A percentile compares a stretch with the other conserved stretches of the same genome.
Conservation (phyloP, 2,888 invertebrate species). For the Pterostichus niger region DNA sequence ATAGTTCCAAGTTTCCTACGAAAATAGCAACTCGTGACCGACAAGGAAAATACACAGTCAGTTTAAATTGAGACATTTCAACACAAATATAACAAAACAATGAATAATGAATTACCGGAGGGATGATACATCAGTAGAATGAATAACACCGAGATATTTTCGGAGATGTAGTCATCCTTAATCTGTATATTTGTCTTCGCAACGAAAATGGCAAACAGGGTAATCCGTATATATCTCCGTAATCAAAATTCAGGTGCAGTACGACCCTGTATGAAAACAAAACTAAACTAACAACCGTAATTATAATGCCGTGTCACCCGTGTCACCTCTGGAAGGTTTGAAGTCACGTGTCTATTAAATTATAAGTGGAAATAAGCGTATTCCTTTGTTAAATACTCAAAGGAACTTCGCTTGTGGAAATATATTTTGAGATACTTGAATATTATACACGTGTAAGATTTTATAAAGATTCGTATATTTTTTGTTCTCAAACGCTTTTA, state of each 20-base stretch:
- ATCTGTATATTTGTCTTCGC: constrained; percentile 6
- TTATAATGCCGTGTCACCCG: not conserved
- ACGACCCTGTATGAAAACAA: constrained; percentile 4
- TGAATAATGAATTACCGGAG: constrained; percentile 6
- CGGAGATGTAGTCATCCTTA: not conserved
- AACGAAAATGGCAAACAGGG: constrained; percentile 1
- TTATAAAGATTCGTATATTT: too few relatives aligned
- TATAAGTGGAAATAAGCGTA: too few relatives aligned
- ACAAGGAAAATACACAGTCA: too few relatives aligned
- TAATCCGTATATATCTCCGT: constrained; percentile 9
- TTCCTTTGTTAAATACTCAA: too few relatives aligned
- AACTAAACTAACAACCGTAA: not conserved
- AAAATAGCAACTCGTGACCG: constrained; percentile 3
- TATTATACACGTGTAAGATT: too few relatives aligned
- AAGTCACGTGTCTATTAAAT: too few relatives aligned
- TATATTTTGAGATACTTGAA: too few relatives aligned
- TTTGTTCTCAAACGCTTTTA: too few relatives aligned
- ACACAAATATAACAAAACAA: constrained; percentile 12
- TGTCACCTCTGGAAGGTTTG: not conserved
- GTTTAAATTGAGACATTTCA: not conserved
- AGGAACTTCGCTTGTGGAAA: too few relatives aligned
- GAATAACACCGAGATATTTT: constrained; percentile 11
- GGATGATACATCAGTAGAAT: not conserved
- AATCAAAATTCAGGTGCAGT: constrained; percentile 10
- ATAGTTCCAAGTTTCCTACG: not conserved